Base-by-base conservation (phyloP, 1,140 invertebrate genomes). In the Brachionus paranguensis region DNA sequence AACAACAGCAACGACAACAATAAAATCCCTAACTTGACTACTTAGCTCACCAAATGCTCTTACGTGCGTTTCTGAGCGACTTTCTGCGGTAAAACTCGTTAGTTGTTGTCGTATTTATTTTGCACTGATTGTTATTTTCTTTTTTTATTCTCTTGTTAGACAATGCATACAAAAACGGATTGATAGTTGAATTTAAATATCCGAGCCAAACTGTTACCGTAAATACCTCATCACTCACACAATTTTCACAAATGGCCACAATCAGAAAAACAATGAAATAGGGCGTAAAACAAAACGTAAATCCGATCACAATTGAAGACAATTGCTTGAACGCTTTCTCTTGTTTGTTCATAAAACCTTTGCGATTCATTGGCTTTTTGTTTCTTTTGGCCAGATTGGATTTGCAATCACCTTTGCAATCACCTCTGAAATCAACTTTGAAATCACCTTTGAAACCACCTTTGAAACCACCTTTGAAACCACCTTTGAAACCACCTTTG, bases 141-240 rank as follows among this genome's bases (percentile, higher is more conserved):
- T 76, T 76, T 47, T 76, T 76, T 27, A 50, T 50, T 76, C 17
- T 29, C 43, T 76, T 76, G 14, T 76, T 76, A 14, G 72, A 76
- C 24, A 98, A 98, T 78, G 96, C 96, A 50, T 83, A 83, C 17
- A 83, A 68, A 70, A 83, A 83, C 5, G 96, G 97, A 90, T 99
- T 99, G 65, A 98, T 91, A 24, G 95, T 96, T 5, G 96, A 98
- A 90, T 99, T 99, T 88, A 96, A 95, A 90, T 99, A 99, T 33
- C 97, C 97, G 87, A 99, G 95, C 97, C 97, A 99, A 29, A 83
- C 20, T 24, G 72, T 76, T 0, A 60, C 50, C n/a, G 85, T 90
- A 88, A 10, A 89, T 79, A 27, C 85, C 86, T 45, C 86, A 86
- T 50, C 84, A 85, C 1, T 91, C 86, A 79, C 76, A 86, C 91